Base-by-base conservation (phyloP, 2,888 invertebrate genomes). In the Magallana nippona region DNA sequence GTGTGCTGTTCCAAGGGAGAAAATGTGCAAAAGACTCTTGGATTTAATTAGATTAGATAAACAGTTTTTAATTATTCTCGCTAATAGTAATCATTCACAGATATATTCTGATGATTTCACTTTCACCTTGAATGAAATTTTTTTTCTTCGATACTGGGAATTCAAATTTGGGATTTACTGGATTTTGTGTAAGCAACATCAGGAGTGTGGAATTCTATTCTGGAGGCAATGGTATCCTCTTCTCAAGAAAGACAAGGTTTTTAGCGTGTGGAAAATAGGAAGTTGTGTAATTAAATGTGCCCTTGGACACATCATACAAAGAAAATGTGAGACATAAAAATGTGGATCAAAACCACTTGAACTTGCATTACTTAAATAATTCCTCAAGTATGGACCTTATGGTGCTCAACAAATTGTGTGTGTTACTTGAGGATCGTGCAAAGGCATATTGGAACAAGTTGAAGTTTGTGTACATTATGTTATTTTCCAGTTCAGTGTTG, bases 41-140 rank as follows among this genome's bases (percentile, higher is more conserved):
- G 71, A 71, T 71, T 71, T 71, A 71, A 71, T 71, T 71, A 71
- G 71, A 71, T 71, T 71, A 71, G 71, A 22, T 17, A 71, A 71
- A 71, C 22, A 71, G 71, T 71, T 71, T 32, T 71, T 71, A 71
- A 71, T 71, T 71, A 71, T 32, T 71, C 71, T 27, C 32, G 71
- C 71, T 13, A 71, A 71, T 71, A 27, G 27, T 71, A 71, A 71
- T 71, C 71, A 71, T 71, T 71, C 71, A 71, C 71, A 27, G 71
- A 71, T 71, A 32, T 71, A 71, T 32, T 71, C 71, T 71, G 71
- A 71, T 71, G 71, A 71, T 71, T 22, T 71, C 71, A 71, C 71
- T 71, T 22, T 71, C 71, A 71, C 71, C 32, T 71, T 71, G 32
- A 71, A 71, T 71, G 71, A 71, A 71, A 27, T 71, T 71, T 71